Base-by-base conservation (phyloP, 2,888 invertebrate genomes). In the Drosophila koepferae region DNA sequence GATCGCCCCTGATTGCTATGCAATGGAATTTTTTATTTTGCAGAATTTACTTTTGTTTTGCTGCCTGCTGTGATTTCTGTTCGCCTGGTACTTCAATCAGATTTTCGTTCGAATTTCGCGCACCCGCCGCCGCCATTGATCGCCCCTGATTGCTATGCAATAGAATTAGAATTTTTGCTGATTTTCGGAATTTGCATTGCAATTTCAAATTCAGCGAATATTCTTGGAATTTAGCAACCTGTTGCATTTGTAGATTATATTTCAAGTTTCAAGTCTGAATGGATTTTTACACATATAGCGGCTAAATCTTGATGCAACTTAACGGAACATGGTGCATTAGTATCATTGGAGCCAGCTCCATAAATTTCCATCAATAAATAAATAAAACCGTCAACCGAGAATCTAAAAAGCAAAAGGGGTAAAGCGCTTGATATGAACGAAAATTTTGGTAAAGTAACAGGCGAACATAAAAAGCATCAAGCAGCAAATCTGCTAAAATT, bases 41-140 rank as follows among this genome's bases (percentile, higher is more conserved):
- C 34, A 1, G 0, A 34, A 31, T 10, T 18, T 49, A n/a, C n/a
- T 1, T 10, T 34, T 14, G 12, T 51, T 34, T 18, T 3, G 18
- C 18, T 34, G 12, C 49, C 7, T 34, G 49, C 34, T 51, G 49
- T 2, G 18, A 12, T 51, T 51, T 51, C 51, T 51, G 51, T 51
- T 51, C 18, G 51, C 51, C 51, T 51, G 51, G 34, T 51, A 36
- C 34, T 34, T 34, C 34, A 18, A 3, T 4, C 51, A 8, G 36
- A 20, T 34, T 51, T 34, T 20, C 18, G 38, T 14, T 38, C 16
- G 14, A 54, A 54, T 51, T 34, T 51, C 34, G 49, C 6, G 16
- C 1, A 16, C 18, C 10, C 1, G 4, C 34, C 51, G 51, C 18
- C 3, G 34, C 31, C 3, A 49, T 3, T 49, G 51, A 18, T 18